A percentile compares a stretch with the other conserved stretches of the same genome.
These are phyloP conservation scores for Barypeithes pellucidus DNA, from an alignment of 2,888 invertebrate species.

Conservation along the genomic window DNA sequence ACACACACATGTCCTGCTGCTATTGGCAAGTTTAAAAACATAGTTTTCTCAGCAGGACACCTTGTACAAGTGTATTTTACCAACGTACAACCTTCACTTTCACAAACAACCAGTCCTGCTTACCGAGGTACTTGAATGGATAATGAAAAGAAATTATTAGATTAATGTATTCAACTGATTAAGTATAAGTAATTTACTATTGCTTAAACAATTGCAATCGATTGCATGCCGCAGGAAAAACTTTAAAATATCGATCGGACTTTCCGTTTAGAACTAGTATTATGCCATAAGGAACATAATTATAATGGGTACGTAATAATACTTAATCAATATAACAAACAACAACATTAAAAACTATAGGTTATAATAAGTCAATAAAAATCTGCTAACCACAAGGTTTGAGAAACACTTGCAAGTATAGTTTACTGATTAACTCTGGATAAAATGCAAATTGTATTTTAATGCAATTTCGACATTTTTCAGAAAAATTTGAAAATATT, in stretches of 20 bases:
- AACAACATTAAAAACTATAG: too few relatives aligned
- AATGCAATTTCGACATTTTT: too few relatives aligned
- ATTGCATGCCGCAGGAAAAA: neutral
- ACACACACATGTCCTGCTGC: conserved; percentile 10
- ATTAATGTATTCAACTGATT: conserved; percentile 6
- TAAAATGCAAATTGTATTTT: too few relatives aligned
- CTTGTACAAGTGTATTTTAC: conserved; percentile 16
- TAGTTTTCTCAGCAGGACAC: conserved; percentile 26
- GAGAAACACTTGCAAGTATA: too few relatives aligned
- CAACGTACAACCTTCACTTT: conserved; percentile 34
- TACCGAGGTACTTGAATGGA: conserved; percentile 3
- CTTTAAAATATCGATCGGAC: neutral
- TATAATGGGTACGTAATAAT: too few relatives aligned
- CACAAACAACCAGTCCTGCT: conserved; percentile 31
- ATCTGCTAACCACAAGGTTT: too few relatives aligned
- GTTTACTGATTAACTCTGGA: too few relatives aligned
- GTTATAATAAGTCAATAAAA: too few relatives aligned
- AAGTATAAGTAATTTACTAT: neutral
- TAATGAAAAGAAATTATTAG: conserved; percentile 16
- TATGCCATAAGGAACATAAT: too few relatives aligned
- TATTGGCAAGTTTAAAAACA: conserved; percentile 26
- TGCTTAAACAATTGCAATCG: conserved; percentile 5
- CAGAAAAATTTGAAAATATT: too few relatives aligned
- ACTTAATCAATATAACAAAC: too few relatives aligned
- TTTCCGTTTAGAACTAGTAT: too few relatives aligned